Conservation (phyloP, 2,888 invertebrate species). For the Meta bourneti region DNA sequence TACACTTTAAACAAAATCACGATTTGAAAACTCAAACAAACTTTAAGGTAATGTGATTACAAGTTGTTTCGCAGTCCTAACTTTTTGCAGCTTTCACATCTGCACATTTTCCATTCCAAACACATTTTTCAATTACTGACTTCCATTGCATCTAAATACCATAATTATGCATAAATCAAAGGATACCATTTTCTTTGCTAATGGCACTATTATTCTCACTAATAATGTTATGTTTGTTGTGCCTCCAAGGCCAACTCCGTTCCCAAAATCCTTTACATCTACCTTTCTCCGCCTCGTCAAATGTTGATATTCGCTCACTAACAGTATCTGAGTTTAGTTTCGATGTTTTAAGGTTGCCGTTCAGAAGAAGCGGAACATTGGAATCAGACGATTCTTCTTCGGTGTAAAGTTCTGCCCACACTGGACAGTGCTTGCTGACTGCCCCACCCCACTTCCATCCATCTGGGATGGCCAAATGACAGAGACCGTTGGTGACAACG, state of each 20-base stretch:
- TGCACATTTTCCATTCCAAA: too few relatives aligned
- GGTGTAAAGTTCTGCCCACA: conserved; percentile 87
- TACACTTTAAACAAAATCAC: background rate
- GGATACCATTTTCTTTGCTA: conserved; percentile 66
- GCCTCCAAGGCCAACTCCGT: conserved; percentile 66
- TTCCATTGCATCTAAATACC: background rate
- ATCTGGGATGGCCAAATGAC: conserved; percentile 89
- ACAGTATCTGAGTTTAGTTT: conserved; percentile 30
- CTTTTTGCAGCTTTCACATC: too few relatives aligned
- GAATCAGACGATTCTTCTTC: conserved; percentile 70
- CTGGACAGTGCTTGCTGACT: conserved; percentile 87
- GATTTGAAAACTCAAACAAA: background rate
- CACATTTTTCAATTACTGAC: too few relatives aligned
- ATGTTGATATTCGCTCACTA: conserved; percentile 8
- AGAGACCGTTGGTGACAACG: conserved; percentile 86
- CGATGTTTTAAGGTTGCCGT: conserved; percentile 56
- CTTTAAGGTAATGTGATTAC: background rate
- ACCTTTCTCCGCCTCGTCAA: conserved; percentile 40
- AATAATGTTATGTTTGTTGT: conserved; percentile 41
- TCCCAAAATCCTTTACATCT: conserved; percentile 62
- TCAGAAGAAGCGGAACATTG: conserved; percentile 28
- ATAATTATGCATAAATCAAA: conserved; percentile 30
- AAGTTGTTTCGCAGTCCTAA: too few relatives aligned
- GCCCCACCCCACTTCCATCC: conserved; percentile 92
- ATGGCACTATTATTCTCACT: conserved; percentile 56